Evolutionary conservation across 2,888 invertebrate species (phyloP), one percentile per base, ranked within the genome.

Genomic region (Dasypolia templi): DNA sequence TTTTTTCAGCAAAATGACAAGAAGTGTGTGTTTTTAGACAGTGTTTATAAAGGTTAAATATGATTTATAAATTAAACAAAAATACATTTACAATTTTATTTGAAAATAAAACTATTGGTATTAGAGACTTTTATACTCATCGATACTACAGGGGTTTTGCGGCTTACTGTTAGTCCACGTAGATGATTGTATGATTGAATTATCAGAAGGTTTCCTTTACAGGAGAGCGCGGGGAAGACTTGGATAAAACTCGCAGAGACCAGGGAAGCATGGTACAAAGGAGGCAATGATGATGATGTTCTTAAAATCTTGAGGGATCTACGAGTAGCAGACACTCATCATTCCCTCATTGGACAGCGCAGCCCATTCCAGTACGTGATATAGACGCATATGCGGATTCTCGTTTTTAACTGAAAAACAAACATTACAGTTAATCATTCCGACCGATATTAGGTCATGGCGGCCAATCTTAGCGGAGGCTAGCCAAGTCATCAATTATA

Each of bases 351-450:
- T 91, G 9, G 95, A 71, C 9, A 95, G 87, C 1, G 89, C 88
- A 0, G 95, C 93, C 96, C 96, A 96, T 86, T 95, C 92, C 63
- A 96, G 76, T 0, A 95, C 88, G 61, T 93, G 90, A 84, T 93
- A 86, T 9, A 96, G 91, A 11, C 95, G 92, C 93, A 94, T 95
- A 66, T 95, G 92, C 0, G 94, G 93, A 72, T 95, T 95, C 84
- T 94, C 91, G 72, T 86, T 95, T 88, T 95, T 94, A 42, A 93
- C 96, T 96, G 93, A 63, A 91, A 93, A 77, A 46, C 0, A 82
- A 82, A 77, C 53, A 61, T 26, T 32, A 12, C 14, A 46, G 3
- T 65, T 44, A 4, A 56, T 56, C 22, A 49, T 75, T 12, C 35
- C 17, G 17, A 12, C 0, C 11, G 0, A 55, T 29, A 39, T 22